Percentiles rank a stretch among this genome's conserved stretches.
Evolutionary conservation across 2,888 invertebrate genomes (phyloP).

Genomic region (Sarcophaga carnaria): DNA sequence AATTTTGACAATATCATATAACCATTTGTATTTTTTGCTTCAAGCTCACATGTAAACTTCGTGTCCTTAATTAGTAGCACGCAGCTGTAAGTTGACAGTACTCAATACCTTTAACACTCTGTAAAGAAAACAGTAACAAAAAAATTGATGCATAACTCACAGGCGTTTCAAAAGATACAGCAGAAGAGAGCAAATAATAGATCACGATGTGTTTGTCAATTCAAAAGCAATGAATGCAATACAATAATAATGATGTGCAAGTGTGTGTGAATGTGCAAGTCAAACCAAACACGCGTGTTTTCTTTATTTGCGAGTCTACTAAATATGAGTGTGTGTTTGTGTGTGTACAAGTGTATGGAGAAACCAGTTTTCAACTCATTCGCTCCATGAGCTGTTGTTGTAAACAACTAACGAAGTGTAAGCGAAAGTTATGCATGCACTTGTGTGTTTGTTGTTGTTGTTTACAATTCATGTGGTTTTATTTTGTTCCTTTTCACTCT

Average conservation of each 20-base stretch:
- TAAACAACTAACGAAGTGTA: constrained; percentile 51
- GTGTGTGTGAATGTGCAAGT: neutral
- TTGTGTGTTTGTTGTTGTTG: neutral
- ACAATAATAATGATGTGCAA: neutral
- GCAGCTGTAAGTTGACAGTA: too few relatives aligned
- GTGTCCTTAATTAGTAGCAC: too few relatives aligned
- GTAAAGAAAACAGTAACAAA: neutral
- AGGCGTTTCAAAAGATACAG: neutral
- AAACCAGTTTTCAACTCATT: neutral
- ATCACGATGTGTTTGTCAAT: neutral
- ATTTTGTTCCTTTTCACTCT: neutral
- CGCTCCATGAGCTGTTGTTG: constrained; percentile 34
- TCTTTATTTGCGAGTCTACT: neutral
- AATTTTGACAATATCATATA: too few relatives aligned
- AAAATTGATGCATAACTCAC: neutral
- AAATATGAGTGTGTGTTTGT: constrained; percentile 4
- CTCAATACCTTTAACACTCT: too few relatives aligned
- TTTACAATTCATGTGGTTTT: constrained; percentile 10
- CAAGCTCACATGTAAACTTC: too few relatives aligned
- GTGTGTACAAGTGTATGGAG: constrained; percentile 8
- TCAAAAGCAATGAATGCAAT: neutral
- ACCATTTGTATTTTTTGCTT: too few relatives aligned
- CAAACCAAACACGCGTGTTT: neutral
- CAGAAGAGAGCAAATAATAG: neutral
- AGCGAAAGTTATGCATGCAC: constrained; percentile 49